These are phyloP conservation scores for Sigmodon hispidus DNA, from an alignment of 2,113 vertebrate genomes.

Conservation along the genomic window DNA sequence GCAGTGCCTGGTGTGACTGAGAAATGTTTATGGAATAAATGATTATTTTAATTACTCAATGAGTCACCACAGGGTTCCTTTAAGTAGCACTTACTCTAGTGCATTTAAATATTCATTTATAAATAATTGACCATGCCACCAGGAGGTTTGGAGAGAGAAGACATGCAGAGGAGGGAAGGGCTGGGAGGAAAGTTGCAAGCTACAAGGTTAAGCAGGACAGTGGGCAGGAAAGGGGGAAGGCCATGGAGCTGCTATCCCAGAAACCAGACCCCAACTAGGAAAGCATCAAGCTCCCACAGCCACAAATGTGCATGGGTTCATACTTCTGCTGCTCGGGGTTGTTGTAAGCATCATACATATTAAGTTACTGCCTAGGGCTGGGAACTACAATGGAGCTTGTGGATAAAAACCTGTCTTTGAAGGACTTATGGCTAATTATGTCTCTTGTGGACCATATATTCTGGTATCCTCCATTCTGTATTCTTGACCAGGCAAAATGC, in stretches of 20 bases:
- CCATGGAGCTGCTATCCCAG: not conserved
- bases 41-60: constrained; percentile 79
- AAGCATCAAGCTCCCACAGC: not conserved
- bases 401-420: not conserved
- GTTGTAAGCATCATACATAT: not conserved
- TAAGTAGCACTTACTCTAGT: constrained; percentile 68
- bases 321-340: not conserved
- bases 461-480: not conserved
- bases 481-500: not conserved
- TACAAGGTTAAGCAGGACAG: not conserved
- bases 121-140: constrained; percentile 75
- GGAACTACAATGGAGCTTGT: no score
- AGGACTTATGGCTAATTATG: not conserved
- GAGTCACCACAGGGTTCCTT: constrained; percentile 73
- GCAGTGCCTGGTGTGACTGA: not conserved
- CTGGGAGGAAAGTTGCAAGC: not conserved
- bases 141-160: constrained; percentile 57
- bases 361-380: not conserved
- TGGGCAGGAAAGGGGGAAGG: not conserved
- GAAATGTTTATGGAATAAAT: constrained; percentile 72
- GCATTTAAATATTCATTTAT: constrained; percentile 76
- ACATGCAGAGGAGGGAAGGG: not conserved
- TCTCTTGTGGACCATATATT: not conserved
- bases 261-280: not conserved
- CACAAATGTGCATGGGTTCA: not conserved